Evolutionary conservation across 2,797 vertebrate species (phyloP).

Genomic region (Melanotaenia pygmaea): DNA sequence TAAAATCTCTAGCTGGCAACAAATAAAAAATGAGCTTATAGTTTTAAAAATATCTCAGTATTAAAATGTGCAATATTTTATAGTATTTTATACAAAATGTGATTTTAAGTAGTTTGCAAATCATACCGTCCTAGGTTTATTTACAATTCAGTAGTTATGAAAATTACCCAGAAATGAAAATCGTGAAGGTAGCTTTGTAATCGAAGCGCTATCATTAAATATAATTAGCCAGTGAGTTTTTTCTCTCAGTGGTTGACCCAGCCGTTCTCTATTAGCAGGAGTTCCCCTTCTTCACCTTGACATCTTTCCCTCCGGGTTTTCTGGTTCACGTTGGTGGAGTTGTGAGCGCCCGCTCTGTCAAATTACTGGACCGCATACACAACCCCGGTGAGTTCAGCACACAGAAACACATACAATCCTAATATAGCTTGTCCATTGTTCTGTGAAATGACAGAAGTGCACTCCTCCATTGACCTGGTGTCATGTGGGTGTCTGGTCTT

Average conservation of each 20-base stretch:
- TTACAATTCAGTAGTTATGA: background rate
- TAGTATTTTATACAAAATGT: background rate
- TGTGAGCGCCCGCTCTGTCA: constrained; percentile 97
- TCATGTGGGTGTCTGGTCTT: constrained; percentile 49
- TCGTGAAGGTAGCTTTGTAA: background rate
- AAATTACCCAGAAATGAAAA: background rate
- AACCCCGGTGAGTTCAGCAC: constrained; percentile 91
- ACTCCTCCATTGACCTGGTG: constrained; percentile 36
- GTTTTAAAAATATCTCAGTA: background rate
- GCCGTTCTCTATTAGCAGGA: constrained; percentile 81
- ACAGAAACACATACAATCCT: constrained; percentile 1
- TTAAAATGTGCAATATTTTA: background rate
- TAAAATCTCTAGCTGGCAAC: too few relatives aligned
- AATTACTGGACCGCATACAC: constrained; percentile 97
- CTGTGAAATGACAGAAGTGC: constrained; percentile 33
- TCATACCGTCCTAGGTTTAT: background rate
- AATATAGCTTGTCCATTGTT: constrained; percentile 25
- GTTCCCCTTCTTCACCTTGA: constrained; percentile 98
- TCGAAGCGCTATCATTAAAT: background rate
- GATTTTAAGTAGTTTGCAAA: background rate
- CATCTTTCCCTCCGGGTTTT: constrained; percentile 93
- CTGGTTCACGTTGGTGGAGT: constrained; percentile 95
- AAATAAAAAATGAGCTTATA: background rate
- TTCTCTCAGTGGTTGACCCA: constrained; percentile 20
- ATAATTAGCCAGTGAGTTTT: constrained; percentile 2